Conservation (phyloP, 2,113 vertebrate genomes). For the Ceyx cyanopectus region DNA sequence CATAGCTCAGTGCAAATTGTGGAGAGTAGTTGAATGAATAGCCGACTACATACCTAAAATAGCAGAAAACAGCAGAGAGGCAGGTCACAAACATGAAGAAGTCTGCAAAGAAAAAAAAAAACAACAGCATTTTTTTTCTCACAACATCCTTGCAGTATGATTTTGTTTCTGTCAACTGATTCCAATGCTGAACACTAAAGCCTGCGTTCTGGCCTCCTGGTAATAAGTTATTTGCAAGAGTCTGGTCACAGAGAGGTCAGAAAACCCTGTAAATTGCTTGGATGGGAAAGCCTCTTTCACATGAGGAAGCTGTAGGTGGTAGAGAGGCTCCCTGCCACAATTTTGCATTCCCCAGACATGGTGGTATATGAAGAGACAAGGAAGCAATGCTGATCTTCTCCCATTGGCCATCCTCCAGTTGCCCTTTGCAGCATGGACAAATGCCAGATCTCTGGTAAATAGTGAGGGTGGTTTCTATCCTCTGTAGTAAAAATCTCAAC, state of each 20-base stretch:
- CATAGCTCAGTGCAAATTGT: background rate
- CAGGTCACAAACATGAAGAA: background rate
- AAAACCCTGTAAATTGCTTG: constrained; percentile 51
- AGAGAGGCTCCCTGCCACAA: constrained; percentile 40
- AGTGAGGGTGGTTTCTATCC: background rate
- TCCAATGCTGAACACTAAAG: background rate
- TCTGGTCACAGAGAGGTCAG: constrained; percentile 23
- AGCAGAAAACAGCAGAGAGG: constrained; percentile 10
- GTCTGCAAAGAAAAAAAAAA: background rate
- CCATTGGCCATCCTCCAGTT: accelerated
- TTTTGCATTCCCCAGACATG: background rate
- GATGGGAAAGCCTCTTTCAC: constrained; percentile 45
- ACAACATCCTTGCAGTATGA: background rate
- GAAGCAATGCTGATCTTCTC: background rate
- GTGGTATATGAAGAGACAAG: constrained; percentile 37
- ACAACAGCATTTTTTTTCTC: background rate
- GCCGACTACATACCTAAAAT: constrained; percentile 20
- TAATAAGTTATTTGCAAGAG: constrained; percentile 36
- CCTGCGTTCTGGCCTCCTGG: background rate
- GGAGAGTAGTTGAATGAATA: constrained; percentile 1
- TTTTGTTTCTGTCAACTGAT: constrained; percentile 1
- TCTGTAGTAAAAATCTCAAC: background rate
- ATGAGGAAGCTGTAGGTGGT: constrained; percentile 43
- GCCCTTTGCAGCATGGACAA: background rate
- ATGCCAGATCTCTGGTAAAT: background rate